phyloP scores from a whole-genome alignment of 2,113 vertebrate species.

The Silurus meridionalis region DNA sequence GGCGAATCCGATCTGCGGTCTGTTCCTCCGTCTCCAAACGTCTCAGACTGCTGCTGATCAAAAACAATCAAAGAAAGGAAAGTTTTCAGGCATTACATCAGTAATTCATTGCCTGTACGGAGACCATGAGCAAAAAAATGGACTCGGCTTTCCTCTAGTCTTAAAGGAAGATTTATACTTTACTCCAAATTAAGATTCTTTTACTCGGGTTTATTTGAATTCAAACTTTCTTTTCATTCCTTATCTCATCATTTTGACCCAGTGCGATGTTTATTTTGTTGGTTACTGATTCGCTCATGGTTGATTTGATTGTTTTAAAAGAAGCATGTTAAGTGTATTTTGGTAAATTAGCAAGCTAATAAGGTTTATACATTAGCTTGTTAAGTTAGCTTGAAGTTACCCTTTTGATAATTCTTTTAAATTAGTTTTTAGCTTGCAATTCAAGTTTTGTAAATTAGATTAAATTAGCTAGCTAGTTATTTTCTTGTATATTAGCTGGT shows the following conservation, averaged over 20 bases:
- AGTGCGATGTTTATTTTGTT: no score
- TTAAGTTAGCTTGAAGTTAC: background rate
- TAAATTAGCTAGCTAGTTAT: no score
- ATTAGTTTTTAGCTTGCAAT: no score
- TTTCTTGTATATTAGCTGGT: no score
- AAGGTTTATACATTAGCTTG: background rate
- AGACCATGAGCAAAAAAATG: background rate
- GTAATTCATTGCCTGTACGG: background rate
- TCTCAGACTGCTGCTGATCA: background rate
- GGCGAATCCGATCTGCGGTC: constrained; percentile 6
- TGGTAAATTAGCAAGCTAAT: background rate
- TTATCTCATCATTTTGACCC: background rate
- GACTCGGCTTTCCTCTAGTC: background rate
- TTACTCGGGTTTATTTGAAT: background rate
- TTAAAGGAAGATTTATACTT: background rate
- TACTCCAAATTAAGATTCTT: background rate
- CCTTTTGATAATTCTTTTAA: no score
- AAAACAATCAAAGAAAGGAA: background rate
- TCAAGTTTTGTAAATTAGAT: no score
- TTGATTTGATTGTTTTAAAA: background rate
- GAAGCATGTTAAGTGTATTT: background rate
- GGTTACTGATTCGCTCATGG: no score
- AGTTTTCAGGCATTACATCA: background rate
- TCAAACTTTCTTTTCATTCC: background rate
- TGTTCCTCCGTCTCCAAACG: background rate